These are phyloP conservation scores for Arctia plantaginis DNA, from an alignment of 2,888 invertebrate species.

Conservation along the genomic window DNA sequence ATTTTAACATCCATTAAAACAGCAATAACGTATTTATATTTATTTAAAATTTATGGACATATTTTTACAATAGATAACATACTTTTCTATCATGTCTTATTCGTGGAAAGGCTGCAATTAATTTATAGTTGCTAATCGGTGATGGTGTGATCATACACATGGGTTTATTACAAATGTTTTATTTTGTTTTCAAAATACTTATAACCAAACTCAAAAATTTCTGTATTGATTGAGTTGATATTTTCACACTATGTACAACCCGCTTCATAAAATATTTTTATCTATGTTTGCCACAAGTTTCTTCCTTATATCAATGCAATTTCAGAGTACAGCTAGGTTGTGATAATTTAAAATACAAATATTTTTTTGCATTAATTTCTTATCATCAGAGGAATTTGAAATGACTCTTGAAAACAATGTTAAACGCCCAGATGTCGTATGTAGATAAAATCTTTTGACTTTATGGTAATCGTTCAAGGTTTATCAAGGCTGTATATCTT, in stretches of 20 bases:
- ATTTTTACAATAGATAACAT: background rate
- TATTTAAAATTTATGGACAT: background rate
- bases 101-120: background rate
- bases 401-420: background rate
- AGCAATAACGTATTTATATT: background rate
- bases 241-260: no score
- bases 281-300: no score
- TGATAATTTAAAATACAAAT: no score
- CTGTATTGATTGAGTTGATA: no score
- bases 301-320: no score
- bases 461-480: constrained; percentile 2
- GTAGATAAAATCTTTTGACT: background rate
- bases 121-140: background rate
- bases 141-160: background rate
- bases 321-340: no score
- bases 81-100: background rate
- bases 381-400: background rate
- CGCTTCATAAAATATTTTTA: no score
- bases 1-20: background rate
- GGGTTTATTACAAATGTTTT: background rate
- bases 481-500: constrained; percentile 4
- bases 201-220: no score
- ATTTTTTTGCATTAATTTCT: background rate
- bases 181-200: background rate
- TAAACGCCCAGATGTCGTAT: background rate